Evolutionary conservation across 1,140 invertebrate species (phyloP), one percentile per base, ranked within the genome.

Genomic region (Bombus superbus): DNA sequence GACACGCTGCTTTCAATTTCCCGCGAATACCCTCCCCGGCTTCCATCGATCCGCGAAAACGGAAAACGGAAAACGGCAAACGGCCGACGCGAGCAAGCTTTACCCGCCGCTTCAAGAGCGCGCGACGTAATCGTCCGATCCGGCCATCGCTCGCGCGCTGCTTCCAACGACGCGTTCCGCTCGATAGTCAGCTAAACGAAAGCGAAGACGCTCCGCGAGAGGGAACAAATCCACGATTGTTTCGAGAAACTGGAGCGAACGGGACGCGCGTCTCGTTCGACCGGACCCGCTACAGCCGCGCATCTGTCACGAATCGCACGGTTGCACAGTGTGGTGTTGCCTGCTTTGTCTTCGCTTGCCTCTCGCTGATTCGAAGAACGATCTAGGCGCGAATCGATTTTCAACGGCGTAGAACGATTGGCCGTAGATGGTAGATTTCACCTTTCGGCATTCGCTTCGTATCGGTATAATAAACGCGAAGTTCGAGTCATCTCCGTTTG

Each of bases 111-210:
- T n/a, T 77, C 25, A 40, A 77, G 53, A 59, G 28, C 53, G 22
- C 35, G 53, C 38, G 64, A 62, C 38, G 75, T 64, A 42, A 77
- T 77, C 75, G 75, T 9, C 28, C n/a, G n/a, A n/a, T 32, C 42
- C 72, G n/a, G 32, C 71, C 40, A 10, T 8, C 42, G 62, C 3
- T 32, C 42, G 42, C 15, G 28, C 15, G 28, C 28, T 13, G 35
- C n/a, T n/a, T n/a, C 0, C n/a, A 18, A 44, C 71, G 18, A 35
- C 44, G n/a, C 72, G 44, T 38, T 71, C 44, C 72, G 42, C 72
- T 35, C 42, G 72, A 74, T 74, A 57, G 47, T 38, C 32, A 1
- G 22, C 22, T 38, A n/a, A 75, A 57, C 73, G 53, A 75, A 53
- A 44, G 42, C 42, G 22, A 74, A 32, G 72, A 74, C 53, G n/a